These are phyloP conservation scores for Helicoverpa armigera DNA, from an alignment of 1,140 invertebrate genomes.

Conservation along the genomic window DNA sequence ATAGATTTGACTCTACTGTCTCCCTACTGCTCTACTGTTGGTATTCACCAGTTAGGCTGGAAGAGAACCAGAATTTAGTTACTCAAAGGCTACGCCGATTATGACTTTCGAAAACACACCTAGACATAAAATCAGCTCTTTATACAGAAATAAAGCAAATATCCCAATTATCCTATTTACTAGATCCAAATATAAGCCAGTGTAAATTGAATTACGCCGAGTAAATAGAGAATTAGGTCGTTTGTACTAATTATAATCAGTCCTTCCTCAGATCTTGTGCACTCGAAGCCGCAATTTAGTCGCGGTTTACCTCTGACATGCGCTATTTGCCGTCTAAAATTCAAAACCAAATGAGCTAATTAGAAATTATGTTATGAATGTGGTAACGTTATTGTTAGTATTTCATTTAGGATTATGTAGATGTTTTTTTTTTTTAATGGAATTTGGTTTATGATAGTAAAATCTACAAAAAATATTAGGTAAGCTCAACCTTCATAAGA, in stretches of 20 bases:
- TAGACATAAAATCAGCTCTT: no score
- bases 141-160: slow-evolving; percentile 1
- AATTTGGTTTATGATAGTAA: neutral
- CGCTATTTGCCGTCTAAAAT: slow-evolving; percentile 29
- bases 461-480: no score
- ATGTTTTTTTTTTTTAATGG: neutral
- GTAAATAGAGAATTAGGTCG: slow-evolving; percentile 20
- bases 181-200: neutral
- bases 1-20: no score
- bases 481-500: no score
- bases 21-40: no score
- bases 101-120: no score
- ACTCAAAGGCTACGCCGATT: no score
- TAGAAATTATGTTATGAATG: slow-evolving; percentile 4
- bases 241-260: slow-evolving; percentile 12
- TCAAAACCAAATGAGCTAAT: slow-evolving; percentile 35
- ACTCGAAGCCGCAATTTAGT: slow-evolving; percentile 67
- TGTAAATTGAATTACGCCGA: neutral
- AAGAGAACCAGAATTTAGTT: no score
- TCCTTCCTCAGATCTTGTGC: slow-evolving; percentile 61
- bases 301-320: slow-evolving; percentile 62
- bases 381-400: neutral
- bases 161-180: slow-evolving; percentile 2
- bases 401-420: neutral
- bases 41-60: no score